These are phyloP conservation scores for Xestia rhomboidea DNA, from an alignment of 2,888 invertebrate species.

Conservation along the genomic window DNA sequence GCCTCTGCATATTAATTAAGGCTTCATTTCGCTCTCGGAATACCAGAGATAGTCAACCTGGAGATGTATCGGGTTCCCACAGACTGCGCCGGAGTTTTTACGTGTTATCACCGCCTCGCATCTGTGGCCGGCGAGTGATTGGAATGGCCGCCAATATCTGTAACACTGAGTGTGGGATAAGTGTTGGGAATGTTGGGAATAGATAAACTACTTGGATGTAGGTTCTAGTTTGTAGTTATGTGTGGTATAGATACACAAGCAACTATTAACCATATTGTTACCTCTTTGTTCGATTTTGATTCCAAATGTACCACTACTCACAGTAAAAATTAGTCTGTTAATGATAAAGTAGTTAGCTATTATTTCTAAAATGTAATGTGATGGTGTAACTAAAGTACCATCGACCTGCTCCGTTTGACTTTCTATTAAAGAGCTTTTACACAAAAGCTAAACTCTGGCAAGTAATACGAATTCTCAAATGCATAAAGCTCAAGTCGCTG, in stretches of 20 bases:
- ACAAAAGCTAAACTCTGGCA: too few species aligned
- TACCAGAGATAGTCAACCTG: conserved; percentile 62
- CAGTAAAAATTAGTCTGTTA: background rate
- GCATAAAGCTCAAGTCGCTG: conserved; percentile 23
- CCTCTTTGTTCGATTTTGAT: background rate
- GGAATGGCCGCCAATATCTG: conserved; percentile 68
- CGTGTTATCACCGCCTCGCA: conserved; percentile 63
- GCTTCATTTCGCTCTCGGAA: conserved; percentile 65
- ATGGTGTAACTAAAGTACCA: background rate
- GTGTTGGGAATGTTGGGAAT: conserved; percentile 34
- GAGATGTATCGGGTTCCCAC: conserved; percentile 68
- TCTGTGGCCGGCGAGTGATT: conserved; percentile 69
- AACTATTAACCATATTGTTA: background rate
- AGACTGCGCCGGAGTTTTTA: conserved; percentile 61
- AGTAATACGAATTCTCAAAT: background rate
- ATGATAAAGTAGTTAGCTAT: background rate
- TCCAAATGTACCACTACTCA: background rate
- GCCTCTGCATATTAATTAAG: conserved; percentile 65
- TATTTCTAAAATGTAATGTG: background rate
- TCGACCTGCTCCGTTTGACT: background rate
- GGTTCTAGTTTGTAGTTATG: conserved; percentile 9
- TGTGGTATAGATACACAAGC: conserved; percentile 5
- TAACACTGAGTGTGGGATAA: conserved; percentile 52
- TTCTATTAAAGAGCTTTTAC: too few species aligned
- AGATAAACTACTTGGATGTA: conserved; percentile 4